Evolutionary conservation across 2,888 invertebrate genomes (phyloP).

Genomic region (Lumbricus terrestris): DNA sequence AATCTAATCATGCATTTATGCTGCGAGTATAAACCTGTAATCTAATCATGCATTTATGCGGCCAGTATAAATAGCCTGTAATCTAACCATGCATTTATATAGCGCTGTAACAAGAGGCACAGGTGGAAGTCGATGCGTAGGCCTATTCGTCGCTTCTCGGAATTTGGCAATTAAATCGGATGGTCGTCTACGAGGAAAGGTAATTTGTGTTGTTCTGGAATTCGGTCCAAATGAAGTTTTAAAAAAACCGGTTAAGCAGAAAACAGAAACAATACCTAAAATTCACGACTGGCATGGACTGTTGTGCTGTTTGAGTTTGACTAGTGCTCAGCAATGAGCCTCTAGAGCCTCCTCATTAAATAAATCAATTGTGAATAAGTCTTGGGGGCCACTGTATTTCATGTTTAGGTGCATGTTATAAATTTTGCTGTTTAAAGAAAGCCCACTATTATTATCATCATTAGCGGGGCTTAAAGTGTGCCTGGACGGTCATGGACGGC

Average conservation of each 20-base stretch:
- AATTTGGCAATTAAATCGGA: not conserved
- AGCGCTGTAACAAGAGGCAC: not conserved
- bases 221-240: not conserved
- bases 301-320: not conserved
- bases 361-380: not conserved
- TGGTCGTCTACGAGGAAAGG: not conserved
- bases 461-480: too few relatives aligned
- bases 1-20: too few relatives aligned
- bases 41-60: too few relatives aligned
- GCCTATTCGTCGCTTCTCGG: not conserved
- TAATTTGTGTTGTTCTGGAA: not conserved
- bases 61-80: too few relatives aligned
- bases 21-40: too few relatives aligned
- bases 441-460: too few relatives aligned
- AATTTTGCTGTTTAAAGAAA: too few relatives aligned
- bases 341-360: too few relatives aligned
- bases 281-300: not conserved
- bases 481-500: too few relatives aligned
- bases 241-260: not conserved
- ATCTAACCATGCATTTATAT: not conserved
- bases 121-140: not conserved
- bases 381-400: not conserved
- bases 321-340: not conserved
- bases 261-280: not conserved
- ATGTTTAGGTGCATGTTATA: too few relatives aligned